phyloP scores from a whole-genome alignment of 2,797 vertebrate species.

The Silurus aristotelis region DNA sequence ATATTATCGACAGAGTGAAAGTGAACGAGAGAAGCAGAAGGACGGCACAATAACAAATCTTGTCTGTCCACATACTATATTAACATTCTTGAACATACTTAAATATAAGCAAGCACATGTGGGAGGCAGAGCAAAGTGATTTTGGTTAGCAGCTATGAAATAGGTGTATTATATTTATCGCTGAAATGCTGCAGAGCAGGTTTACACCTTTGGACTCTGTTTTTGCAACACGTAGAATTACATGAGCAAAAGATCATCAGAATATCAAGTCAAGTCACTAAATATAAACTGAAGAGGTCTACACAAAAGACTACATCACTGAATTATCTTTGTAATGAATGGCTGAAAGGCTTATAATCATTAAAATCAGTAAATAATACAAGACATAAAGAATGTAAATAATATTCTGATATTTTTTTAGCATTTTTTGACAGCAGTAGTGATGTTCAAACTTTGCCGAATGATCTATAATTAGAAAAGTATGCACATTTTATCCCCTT shows the following conservation, averaged over 20 bases:
- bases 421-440: neutral
- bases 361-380: no score
- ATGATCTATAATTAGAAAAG: neutral
- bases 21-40: slow-evolving; percentile 1
- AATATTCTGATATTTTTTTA: neutral
- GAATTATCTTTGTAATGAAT: neutral
- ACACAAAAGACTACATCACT: neutral
- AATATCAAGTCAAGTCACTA: neutral
- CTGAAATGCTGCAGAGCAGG: neutral
- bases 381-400: neutral
- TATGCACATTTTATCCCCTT: neutral
- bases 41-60: slow-evolving; percentile 1
- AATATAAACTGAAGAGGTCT: neutral
- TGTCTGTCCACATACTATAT: neutral
- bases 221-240: neutral
- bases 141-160: neutral
- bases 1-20: slow-evolving; percentile 1
- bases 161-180: neutral
- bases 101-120: neutral
- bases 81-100: no score
- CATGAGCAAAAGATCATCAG: neutral
- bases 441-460: neutral
- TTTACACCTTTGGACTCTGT: neutral
- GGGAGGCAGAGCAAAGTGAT: neutral
- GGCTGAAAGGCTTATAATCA: neutral